Percentiles rank a stretch among this genome's conserved stretches.
These are phyloP conservation scores for Copsychus sechellarum DNA, from an alignment of 2,113 vertebrate species.

Conservation along the genomic window DNA sequence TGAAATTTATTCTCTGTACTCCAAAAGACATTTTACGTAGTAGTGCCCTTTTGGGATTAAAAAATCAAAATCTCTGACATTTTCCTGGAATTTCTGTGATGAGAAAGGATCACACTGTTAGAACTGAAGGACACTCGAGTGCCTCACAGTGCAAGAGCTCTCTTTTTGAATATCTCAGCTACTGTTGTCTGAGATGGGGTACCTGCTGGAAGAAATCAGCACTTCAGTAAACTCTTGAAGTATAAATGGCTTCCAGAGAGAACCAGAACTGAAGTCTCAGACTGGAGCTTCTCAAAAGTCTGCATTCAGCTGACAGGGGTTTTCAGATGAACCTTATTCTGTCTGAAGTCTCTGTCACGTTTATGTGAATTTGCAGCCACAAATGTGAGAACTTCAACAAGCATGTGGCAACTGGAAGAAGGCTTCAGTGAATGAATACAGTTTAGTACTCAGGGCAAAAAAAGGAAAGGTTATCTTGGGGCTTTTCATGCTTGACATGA, in stretches of 20 bases:
- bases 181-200: neutral
- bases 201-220: neutral
- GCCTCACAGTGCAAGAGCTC: neutral
- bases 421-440: neutral
- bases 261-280: neutral
- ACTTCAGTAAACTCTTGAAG: neutral
- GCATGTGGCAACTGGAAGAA: neutral
- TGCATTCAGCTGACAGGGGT: neutral
- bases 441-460: neutral
- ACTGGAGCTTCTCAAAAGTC: neutral
- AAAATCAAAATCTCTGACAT: slow-evolving; percentile 16
- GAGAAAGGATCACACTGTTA: neutral
- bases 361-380: neutral
- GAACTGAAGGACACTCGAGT: neutral
- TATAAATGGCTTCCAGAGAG: neutral
- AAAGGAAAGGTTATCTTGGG: neutral
- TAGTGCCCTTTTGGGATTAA: neutral
- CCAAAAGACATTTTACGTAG: neutral
- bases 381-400: neutral
- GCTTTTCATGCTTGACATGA: neutral
- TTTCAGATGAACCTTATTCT: neutral
- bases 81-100: neutral
- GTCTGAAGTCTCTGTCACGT: neutral
- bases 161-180: neutral
- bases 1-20: neutral